A percentile compares a stretch with the other conserved stretches of the same genome.
Conservation (phyloP, 2,113 vertebrate species). For the Eretmochelys imbricata region DNA sequence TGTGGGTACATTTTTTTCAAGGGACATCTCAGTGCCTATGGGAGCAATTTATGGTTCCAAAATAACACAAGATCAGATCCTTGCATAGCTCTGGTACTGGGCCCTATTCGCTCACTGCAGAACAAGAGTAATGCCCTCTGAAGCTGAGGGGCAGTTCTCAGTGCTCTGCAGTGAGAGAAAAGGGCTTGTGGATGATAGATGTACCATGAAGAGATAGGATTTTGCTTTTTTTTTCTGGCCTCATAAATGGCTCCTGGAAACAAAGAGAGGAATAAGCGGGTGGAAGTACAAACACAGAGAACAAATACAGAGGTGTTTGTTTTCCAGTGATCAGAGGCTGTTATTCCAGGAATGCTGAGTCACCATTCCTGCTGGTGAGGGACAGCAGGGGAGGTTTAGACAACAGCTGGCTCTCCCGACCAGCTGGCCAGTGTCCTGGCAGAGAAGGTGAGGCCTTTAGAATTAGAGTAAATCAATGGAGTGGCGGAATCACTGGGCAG, state of each 20-base stretch:
- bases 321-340: background rate
- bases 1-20: background rate
- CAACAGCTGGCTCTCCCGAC: background rate
- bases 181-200: background rate
- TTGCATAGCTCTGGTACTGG: background rate
- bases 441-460: background rate
- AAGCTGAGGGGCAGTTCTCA: background rate
- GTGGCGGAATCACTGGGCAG: background rate
- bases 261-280: background rate
- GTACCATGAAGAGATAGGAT: background rate
- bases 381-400: background rate
- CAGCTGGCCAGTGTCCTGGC: background rate
- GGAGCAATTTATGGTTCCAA: background rate
- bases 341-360: background rate
- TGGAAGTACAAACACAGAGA: background rate
- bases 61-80: background rate
- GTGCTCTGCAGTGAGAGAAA: background rate
- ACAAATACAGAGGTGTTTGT: background rate
- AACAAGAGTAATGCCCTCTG: background rate
- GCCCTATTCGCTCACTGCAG: background rate
- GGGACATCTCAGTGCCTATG: background rate
- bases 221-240: background rate
- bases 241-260: background rate
- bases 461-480: background rate
- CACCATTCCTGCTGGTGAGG: fast-evolving